phyloP scores from a whole-genome alignment of 2,888 invertebrate genomes.

The Ormia ochracea region DNA sequence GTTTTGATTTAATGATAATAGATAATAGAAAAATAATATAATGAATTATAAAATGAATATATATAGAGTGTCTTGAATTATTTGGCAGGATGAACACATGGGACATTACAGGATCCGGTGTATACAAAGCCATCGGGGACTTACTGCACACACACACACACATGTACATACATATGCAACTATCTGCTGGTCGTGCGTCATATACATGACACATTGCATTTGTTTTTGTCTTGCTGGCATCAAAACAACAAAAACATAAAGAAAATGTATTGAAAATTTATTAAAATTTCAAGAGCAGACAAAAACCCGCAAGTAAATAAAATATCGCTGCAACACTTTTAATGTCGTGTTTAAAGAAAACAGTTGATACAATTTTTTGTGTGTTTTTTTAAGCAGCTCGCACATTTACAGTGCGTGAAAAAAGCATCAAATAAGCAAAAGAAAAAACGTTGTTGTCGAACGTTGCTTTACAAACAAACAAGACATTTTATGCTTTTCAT shows the following conservation, averaged over 20 bases:
- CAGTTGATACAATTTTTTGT: constrained; percentile 52
- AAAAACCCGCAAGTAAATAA: constrained; percentile 25
- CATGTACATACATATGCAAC: neutral
- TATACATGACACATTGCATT: constrained; percentile 64
- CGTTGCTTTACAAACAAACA: constrained; percentile 59
- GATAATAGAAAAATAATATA: too few relatives aligned
- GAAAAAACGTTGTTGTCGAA: constrained; percentile 32
- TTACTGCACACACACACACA: neutral
- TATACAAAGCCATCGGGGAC: too few relatives aligned
- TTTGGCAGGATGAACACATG: neutral
- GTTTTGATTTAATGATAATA: too few relatives aligned
- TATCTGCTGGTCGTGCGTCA: constrained; percentile 62
- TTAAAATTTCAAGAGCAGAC: constrained; percentile 53
- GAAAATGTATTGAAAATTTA: constrained; percentile 52
- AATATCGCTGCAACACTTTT: constrained; percentile 63
- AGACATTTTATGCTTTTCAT: constrained; percentile 62
- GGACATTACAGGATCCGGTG: constrained; percentile 14
- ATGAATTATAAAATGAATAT: too few relatives aligned
- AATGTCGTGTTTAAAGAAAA: constrained; percentile 63
- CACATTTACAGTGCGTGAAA: constrained; percentile 52
- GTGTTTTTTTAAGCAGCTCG: neutral
- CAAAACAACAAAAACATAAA: constrained; percentile 9
- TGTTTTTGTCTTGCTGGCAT: constrained; percentile 44
- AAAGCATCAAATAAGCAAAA: constrained; percentile 28
- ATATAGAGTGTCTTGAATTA: too few relatives aligned